Evolutionary conservation across 2,797 vertebrate genomes (phyloP).

Genomic region (Hemitrygon akajei): DNA sequence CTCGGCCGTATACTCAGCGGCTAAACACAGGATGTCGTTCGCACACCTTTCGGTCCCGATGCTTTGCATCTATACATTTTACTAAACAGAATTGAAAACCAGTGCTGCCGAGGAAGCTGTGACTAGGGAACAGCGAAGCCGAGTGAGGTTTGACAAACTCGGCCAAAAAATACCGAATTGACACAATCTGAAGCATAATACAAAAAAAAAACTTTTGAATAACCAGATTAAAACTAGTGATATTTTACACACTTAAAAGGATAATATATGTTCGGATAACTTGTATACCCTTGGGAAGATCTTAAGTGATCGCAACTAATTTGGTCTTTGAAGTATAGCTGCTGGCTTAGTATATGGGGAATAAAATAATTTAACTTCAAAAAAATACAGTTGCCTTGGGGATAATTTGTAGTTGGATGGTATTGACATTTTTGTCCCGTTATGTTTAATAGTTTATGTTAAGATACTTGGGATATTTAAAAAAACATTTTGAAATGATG

Average conservation of each 20-base stretch:
- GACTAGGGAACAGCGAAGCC: not conserved
- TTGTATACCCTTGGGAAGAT: not conserved
- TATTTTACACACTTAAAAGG: not conserved
- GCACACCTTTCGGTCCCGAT: too few species aligned
- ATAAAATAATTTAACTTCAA: not conserved
- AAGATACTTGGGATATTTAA: not conserved
- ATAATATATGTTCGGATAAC: not conserved
- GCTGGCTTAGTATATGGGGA: not conserved
- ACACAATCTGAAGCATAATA: not conserved
- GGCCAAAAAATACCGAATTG: not conserved
- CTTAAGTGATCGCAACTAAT: not conserved
- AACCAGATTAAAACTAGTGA: not conserved
- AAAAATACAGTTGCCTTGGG: not conserved
- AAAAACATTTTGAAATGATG: not conserved
- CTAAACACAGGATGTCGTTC: not conserved
- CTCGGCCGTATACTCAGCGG: not conserved
- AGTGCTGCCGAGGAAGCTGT: not conserved
- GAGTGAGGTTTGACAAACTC: not conserved
- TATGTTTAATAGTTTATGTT: not conserved
- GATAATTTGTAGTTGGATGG: not conserved
- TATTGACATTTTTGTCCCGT: not conserved
- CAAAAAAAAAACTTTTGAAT: not conserved
- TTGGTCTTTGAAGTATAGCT: not conserved
- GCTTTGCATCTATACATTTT: not conserved
- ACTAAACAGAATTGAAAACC: not conserved